Conservation (phyloP, 2,113 vertebrate species). For the Willisornis vidua region DNA sequence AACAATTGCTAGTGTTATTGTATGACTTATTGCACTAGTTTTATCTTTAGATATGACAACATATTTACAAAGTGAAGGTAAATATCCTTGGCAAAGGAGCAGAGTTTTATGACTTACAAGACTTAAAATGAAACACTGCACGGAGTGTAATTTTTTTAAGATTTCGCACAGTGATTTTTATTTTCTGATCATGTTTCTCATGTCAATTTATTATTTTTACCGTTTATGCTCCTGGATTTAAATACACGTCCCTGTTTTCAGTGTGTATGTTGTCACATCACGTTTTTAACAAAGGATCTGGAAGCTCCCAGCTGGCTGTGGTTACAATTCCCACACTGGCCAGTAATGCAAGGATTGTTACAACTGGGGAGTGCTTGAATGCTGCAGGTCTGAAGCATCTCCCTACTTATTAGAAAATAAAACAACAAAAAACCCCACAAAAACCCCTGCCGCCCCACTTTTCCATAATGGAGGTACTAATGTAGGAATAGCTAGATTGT, state of each 20-base stretch:
- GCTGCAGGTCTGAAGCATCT: background rate
- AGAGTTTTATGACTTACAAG: background rate
- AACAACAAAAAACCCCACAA: background rate
- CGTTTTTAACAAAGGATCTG: too few species aligned
- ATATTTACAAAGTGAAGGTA: background rate
- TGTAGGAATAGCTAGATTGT: background rate
- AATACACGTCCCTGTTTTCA: background rate
- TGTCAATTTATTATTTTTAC: background rate
- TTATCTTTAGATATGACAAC: background rate
- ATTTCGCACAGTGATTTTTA: background rate
- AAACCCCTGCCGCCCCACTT: background rate
- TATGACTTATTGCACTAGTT: background rate
- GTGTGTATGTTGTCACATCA: rapidly evolving
- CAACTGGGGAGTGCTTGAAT: rapidly evolving
- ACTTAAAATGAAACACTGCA: background rate
- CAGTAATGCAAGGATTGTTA: background rate
- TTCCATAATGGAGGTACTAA: background rate
- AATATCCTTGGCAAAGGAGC: background rate
- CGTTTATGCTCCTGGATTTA: background rate
- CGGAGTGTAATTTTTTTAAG: background rate
- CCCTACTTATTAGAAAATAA: background rate
- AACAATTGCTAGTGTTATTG: background rate
- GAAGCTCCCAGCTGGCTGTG: background rate
- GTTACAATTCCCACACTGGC: background rate
- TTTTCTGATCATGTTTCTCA: background rate